Conservation (phyloP, 2,888 invertebrate species). For the Tanytarsus gracilentus region DNA sequence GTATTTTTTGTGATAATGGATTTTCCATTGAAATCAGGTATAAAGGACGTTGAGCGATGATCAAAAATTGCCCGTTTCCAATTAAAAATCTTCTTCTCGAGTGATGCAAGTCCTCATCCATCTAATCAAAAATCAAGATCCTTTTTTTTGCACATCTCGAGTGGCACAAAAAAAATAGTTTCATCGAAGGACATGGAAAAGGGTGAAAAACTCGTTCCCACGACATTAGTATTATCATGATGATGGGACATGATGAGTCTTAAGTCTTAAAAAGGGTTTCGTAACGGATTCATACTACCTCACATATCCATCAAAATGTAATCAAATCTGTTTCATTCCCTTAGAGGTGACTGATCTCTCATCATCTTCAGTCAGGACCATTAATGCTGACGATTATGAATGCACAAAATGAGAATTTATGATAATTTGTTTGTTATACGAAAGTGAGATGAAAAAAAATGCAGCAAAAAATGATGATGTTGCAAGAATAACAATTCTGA, state of each 20-base stretch:
- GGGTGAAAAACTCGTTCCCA: conserved; percentile 16
- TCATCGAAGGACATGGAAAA: not conserved
- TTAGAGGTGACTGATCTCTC: not conserved
- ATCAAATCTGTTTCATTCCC: conserved; percentile 17
- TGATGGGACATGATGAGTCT: conserved; percentile 17
- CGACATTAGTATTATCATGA: conserved; percentile 9
- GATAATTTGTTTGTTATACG: conserved; percentile 27
- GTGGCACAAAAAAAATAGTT: not conserved
- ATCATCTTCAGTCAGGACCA: not conserved
- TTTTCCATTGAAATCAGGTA: conserved; percentile 26
- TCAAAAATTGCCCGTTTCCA: conserved; percentile 20
- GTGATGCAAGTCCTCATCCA: not conserved
- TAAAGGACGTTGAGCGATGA: conserved; percentile 11
- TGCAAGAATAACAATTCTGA: not conserved
- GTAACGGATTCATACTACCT: conserved; percentile 21
- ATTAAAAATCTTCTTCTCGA: conserved; percentile 24
- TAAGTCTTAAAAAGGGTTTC: conserved; percentile 12
- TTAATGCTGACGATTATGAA: conserved; percentile 19
- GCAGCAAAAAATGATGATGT: not conserved
- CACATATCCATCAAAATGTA: conserved; percentile 26
- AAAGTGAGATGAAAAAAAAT: conserved; percentile 13
- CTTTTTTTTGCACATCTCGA: conserved; percentile 25
- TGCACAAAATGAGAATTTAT: conserved; percentile 15
- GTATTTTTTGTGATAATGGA: conserved; percentile 21
- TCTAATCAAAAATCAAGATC: conserved; percentile 12